phyloP scores from a whole-genome alignment of 2,888 invertebrate genomes.

The Coremacera marginata region DNA sequence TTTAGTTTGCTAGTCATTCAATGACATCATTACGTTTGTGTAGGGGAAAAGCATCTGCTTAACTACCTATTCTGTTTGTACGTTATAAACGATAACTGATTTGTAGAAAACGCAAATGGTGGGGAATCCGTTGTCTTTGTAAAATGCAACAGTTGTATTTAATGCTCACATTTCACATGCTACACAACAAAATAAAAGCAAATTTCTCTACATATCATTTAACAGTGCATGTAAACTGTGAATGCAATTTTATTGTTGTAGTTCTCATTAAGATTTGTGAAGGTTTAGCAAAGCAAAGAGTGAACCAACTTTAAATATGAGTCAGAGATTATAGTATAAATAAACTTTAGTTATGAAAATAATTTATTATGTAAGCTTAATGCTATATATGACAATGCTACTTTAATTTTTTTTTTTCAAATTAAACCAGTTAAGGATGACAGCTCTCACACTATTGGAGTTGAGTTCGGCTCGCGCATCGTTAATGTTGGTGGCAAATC shows the following conservation, averaged over 20 bases:
- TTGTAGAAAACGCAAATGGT: not conserved
- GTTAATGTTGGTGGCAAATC: conserved; percentile 85
- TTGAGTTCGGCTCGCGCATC: conserved; percentile 89
- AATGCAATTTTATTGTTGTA: too few relatives aligned
- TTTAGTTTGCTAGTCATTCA: not conserved
- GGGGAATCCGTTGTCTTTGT: not conserved
- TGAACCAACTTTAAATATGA: too few relatives aligned
- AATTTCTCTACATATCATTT: not conserved
- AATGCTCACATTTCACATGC: not conserved
- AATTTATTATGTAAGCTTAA: too few relatives aligned
- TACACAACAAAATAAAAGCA: not conserved
- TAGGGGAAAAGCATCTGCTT: conserved; percentile 33
- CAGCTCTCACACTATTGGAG: conserved; percentile 87
- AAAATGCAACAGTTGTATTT: not conserved
- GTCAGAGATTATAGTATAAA: too few relatives aligned
- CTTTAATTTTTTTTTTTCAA: not conserved
- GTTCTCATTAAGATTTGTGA: too few relatives aligned
- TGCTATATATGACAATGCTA: too few relatives aligned
- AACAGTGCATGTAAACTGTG: too few relatives aligned
- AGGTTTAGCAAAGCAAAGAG: too few relatives aligned
- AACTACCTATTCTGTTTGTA: not conserved
- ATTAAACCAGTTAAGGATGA: conserved; percentile 79
- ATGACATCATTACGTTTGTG: conserved; percentile 13
- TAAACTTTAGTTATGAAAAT: too few relatives aligned
- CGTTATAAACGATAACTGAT: not conserved